Conservation (phyloP, 2,888 invertebrate species). For the Schizaphis graminum region DNA sequence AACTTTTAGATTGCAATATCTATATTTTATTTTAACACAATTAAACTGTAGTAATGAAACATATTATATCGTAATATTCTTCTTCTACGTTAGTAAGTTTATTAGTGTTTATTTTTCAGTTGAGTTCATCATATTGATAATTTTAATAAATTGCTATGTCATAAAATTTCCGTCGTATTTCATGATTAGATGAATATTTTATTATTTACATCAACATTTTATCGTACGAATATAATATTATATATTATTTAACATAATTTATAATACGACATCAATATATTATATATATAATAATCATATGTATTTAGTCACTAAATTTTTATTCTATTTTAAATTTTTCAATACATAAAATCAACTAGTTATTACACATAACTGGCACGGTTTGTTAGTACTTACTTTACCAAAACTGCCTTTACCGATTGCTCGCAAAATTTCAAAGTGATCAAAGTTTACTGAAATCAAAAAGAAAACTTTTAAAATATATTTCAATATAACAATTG, state of each 20-base stretch:
- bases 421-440: constrained; percentile 86
- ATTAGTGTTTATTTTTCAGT: background rate
- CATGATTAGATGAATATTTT: background rate
- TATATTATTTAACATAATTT: background rate
- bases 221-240: background rate
- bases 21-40: background rate
- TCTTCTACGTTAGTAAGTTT: background rate
- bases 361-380: background rate
- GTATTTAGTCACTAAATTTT: background rate
- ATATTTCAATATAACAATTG: background rate
- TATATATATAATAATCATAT: background rate
- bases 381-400: constrained; percentile 76
- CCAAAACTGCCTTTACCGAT: constrained; percentile 91
- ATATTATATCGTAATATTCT: background rate
- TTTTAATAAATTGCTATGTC: background rate
- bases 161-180: background rate
- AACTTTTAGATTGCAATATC: background rate
- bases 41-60: background rate
- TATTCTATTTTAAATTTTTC: background rate
- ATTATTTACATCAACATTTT: background rate
- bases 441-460: constrained; percentile 82
- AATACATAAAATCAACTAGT: background rate
- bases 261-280: background rate
- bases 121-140: background rate
- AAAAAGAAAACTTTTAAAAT: background rate